phyloP scores from a whole-genome alignment of 2,797 vertebrate genomes.

The Oceanodroma leucorhoa region DNA sequence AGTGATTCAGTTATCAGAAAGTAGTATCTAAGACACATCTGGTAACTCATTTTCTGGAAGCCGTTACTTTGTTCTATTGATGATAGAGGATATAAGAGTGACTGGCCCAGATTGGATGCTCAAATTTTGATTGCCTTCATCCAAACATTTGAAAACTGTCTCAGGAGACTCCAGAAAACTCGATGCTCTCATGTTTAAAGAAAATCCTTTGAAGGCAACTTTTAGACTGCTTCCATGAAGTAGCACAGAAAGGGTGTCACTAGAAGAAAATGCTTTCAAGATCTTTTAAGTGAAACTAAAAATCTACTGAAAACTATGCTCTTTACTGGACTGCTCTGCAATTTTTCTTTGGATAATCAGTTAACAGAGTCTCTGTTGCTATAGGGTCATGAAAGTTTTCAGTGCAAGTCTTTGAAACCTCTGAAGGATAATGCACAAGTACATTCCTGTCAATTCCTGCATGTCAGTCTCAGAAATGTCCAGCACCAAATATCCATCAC shows the following conservation, averaged over 20 bases:
- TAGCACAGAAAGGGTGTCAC: background rate
- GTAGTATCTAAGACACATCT: background rate
- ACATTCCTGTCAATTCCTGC: fast-evolving
- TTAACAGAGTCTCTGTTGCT: background rate
- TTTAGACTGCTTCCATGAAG: background rate
- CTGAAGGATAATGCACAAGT: background rate
- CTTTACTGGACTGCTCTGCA: background rate
- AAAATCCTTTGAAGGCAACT: background rate
- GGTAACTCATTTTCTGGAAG: background rate
- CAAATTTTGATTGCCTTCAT: background rate
- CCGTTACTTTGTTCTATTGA: background rate
- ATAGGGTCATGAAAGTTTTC: background rate
- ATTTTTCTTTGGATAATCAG: background rate
- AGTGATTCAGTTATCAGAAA: background rate
- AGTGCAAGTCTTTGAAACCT: background rate
- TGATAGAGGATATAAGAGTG: background rate
- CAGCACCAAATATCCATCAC: background rate
- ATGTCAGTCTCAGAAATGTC: background rate
- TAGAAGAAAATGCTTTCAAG: background rate
- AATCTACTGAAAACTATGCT: background rate
- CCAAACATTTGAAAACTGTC: background rate
- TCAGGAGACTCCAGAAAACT: background rate
- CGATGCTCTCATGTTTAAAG: background rate
- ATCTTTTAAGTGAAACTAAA: background rate
- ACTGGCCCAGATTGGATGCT: background rate